Evolutionary conservation across 2,113 vertebrate species (phyloP), one percentile per base, ranked within the genome.

Genomic region (Callionymus lyra): DNA sequence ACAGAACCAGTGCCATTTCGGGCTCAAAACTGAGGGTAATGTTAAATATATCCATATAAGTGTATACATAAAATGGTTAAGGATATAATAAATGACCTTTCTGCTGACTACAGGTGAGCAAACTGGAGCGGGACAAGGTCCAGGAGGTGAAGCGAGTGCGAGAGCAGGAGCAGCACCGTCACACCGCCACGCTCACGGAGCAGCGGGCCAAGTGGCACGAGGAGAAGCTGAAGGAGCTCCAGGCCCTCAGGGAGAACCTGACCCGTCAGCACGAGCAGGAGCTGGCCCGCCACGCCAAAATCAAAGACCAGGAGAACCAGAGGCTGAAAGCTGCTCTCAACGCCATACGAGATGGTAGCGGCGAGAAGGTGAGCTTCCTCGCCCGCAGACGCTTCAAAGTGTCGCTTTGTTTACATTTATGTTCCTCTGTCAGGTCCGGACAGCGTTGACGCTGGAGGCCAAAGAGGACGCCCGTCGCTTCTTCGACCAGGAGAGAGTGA

Each of bases 181-280:
- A 99, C 78, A 97, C 96, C 0, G 93, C 91, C 51, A 85, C 88
- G 56, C 76, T 98, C 58, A 98, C 93, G 0, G 96, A 99, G 74
- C 90, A 96, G 17, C 89, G 94, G 55, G 88, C 91, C 65, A 96
- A 97, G 63, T 93, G 96, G 68, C 96, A 99, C 2, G 93, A 98
- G 69, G 96, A 99, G 45, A 98, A 99, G 66, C 91, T 94, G 68
- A 98, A 93, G 71, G 96, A 99, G 69, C 86, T 95, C 34, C 93
- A 98, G 69, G 86, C 88, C 0, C 88, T 96, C 60, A 70, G 96
- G 38, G 96, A 99, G 79, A 92, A 87, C 53, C 89, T 99, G 62
- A 91, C 91, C 18, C 89, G 93, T 44, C 94, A 98, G 67, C 95
- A 99, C 0, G 95, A 98, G 73, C 94, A 93, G 72, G 96, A 99